These are phyloP conservation scores for Rhopalosiphum padi DNA, from an alignment of 1,140 invertebrate genomes.

Conservation along the genomic window DNA sequence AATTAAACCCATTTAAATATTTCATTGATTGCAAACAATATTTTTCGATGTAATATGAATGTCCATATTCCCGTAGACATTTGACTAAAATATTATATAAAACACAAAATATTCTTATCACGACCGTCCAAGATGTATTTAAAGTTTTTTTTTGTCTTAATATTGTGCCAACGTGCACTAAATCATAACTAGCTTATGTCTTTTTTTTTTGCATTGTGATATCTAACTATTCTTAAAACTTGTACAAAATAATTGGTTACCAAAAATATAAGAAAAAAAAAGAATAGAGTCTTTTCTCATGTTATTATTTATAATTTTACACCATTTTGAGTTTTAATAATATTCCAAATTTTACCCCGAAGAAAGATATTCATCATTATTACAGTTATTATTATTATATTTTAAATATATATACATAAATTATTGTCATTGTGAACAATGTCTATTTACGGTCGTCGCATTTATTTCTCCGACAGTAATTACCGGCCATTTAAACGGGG, in stretches of 20 bases:
- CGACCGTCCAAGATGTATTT: not conserved
- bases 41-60: not conserved
- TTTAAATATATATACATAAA: not conserved
- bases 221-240: constrained; percentile 19
- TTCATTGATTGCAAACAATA: not conserved
- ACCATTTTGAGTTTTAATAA: not conserved
- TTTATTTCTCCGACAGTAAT: constrained; percentile 32
- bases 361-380: not conserved
- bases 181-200: not conserved
- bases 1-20: not conserved
- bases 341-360: not conserved
- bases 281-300: not conserved
- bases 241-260: constrained; percentile 15
- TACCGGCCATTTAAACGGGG: not conserved
- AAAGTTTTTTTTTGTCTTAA: constrained; percentile 21
- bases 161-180: not conserved
- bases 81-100: not conserved
- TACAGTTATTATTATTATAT: not conserved
- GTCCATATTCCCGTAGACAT: not conserved
- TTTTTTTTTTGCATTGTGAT: not conserved
- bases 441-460: not conserved
- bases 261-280: not conserved
- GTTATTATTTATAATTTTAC: constrained; percentile 36
- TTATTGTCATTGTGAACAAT: constrained; percentile 5
- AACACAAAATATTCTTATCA: not conserved